Evolutionary conservation across 2,888 invertebrate genomes (phyloP), one percentile per base, ranked within the genome.

Genomic region (Ochlodes sylvanus): DNA sequence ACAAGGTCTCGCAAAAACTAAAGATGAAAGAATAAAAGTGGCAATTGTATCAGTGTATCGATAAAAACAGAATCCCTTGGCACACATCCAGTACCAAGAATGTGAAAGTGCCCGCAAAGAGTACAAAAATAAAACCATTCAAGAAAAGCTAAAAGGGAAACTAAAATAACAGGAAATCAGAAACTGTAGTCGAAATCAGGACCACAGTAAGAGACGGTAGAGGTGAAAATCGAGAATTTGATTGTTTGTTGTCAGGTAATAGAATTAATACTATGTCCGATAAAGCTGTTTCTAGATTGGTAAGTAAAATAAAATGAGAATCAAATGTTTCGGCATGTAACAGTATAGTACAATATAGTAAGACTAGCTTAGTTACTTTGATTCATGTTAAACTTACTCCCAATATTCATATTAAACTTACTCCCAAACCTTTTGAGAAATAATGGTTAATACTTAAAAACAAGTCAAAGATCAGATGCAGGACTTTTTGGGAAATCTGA

Each of bases 101-200:
- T 83, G 83, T 82, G 83, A 87, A 85, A 88, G 83, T 86, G 84
- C 80, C 86, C 80, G 83, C 86, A 85, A 84, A 83, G 81, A 78
- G 79, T 82, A 82, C 88, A 80, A 87, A 89, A 91, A 92, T 91
- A 91, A 80, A 89, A 85, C 86, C 90, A 89, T 91, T 91, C 86
- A 89, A 84, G 85, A 79, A 82, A 76, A 84, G 75, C 78, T 80
- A 82, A 81, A 83, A 82, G 78, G 76, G 81, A 82, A 85, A 86
- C 79, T 81, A 81, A 80, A 85, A 86, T 85, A 81, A 85, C 86
- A 84, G 79, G 83, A 78, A 79, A 68, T 67, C 55, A 17, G 41
- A 27, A 50, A 57, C 27, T 21, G 54, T 66, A 32, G 42, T 6
- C 27, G 60, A 61, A 60, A 34, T 66, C 32, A 15, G 42, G 27